phyloP scores from a whole-genome alignment of 2,113 vertebrate species.

The Cynopterus brachyotis region DNA sequence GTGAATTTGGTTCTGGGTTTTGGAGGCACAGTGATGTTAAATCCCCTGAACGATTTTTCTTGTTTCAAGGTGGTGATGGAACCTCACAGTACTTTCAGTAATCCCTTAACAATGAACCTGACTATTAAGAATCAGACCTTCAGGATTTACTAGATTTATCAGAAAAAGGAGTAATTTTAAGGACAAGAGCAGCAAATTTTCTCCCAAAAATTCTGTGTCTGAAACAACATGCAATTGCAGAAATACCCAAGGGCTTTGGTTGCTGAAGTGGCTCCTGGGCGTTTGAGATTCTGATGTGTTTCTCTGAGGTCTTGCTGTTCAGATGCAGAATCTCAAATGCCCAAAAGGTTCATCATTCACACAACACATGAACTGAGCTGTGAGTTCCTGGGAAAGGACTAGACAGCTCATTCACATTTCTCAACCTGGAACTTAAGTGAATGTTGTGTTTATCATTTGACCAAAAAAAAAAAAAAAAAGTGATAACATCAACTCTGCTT shows the following conservation, averaged over 20 bases:
- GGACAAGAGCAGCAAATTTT: not conserved
- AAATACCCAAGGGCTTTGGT: not conserved
- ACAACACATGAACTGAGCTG: not conserved
- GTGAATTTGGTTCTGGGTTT: not conserved
- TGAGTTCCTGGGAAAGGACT: not conserved
- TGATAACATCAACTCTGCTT: not conserved
- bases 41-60: not conserved
- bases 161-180: not conserved
- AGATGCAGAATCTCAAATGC: not conserved
- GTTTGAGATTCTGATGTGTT: not conserved
- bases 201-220: not conserved
- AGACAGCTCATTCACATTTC: not conserved
- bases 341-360: not conserved
- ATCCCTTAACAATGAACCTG: too few species aligned
- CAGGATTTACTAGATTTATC: not conserved
- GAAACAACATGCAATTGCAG: not conserved
- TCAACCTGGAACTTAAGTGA: not conserved
- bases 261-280: too few species aligned
- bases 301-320: not conserved
- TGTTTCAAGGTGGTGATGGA: not conserved
- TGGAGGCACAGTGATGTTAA: not conserved
- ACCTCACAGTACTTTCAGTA: not conserved
- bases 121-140: not conserved
- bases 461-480: too few species aligned
- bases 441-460: not conserved